These are phyloP conservation scores for Caenorhabditis sinica DNA, from an alignment of 2,888 invertebrate genomes.

Conservation along the genomic window DNA sequence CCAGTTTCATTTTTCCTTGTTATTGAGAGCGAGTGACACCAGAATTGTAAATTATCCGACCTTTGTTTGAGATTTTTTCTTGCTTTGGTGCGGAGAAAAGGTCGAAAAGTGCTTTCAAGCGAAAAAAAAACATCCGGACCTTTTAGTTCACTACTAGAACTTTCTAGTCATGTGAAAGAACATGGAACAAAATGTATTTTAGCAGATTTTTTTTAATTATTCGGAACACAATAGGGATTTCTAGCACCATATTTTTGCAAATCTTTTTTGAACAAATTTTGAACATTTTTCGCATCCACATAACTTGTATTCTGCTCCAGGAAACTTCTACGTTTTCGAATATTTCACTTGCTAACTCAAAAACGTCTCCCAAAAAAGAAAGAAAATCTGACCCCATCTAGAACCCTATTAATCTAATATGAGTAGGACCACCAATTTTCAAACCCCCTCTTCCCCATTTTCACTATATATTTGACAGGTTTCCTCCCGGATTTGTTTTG, in stretches of 20 bases:
- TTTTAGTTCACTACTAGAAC: neutral
- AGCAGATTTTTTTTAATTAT: no score
- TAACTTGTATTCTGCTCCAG: no score
- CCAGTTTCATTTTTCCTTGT: neutral
- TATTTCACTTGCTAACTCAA: no score
- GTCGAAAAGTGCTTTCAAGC: neutral
- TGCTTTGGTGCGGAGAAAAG: neutral
- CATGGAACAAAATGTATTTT: no score
- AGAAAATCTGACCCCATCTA: neutral
- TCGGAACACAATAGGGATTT: no score
- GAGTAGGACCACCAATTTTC: neutral
- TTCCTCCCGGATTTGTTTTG: conserved; percentile 2
- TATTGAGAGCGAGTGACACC: neutral
- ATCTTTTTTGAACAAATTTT: no score
- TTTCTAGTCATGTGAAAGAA: no score
- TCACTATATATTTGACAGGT: neutral
- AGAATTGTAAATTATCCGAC: neutral
- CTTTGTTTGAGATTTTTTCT: neutral
- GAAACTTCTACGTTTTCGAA: no score
- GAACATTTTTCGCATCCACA: no score
- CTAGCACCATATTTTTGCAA: no score
- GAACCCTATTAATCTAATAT: conserved; percentile 31
- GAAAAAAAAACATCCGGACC: neutral
- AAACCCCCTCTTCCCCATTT: neutral
- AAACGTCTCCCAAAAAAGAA: no score